A percentile compares a stretch with the other conserved stretches of the same genome.
Evolutionary conservation across 2,797 vertebrate species (phyloP).

Genomic region (Enteromius fasciolatus): DNA sequence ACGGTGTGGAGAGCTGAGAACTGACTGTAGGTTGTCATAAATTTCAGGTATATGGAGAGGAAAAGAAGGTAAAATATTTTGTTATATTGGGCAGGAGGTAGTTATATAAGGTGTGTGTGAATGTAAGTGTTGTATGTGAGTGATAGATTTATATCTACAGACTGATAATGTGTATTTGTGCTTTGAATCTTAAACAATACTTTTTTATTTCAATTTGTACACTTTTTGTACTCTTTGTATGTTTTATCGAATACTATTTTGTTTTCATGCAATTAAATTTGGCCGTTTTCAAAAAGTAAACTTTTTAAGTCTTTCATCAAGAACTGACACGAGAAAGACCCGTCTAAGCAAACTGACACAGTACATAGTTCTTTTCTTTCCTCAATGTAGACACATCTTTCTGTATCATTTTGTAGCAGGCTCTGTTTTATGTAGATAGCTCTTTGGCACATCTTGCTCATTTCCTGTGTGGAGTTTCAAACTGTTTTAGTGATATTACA

Average conservation of each 20-base stretch:
- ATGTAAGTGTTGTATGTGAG: neutral
- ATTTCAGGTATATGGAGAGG: neutral
- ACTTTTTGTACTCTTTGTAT: slow-evolving; percentile 15
- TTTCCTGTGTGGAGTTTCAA: slow-evolving; percentile 55
- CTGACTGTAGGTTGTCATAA: neutral
- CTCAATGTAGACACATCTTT: neutral
- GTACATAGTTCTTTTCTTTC: neutral
- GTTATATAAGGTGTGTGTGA: neutral
- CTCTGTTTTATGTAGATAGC: slow-evolving; percentile 7
- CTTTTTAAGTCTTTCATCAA: neutral
- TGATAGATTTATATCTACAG: neutral
- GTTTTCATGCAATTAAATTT: neutral
- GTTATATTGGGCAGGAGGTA: neutral
- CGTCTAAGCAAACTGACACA: neutral
- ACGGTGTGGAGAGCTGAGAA: slow-evolving; percentile 79
- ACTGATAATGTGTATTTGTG: neutral
- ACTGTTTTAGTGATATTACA: slow-evolving; percentile 19
- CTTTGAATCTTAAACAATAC: neutral
- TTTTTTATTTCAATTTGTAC: neutral
- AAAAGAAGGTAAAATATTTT: slow-evolving; percentile 17
- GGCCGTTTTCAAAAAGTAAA: neutral
- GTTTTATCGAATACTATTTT: slow-evolving; percentile 9
- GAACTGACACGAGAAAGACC: neutral
- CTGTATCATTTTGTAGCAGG: neutral
- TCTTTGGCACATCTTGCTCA: slow-evolving; percentile 21